Base-by-base conservation (phyloP, 2,797 vertebrate species). In the Paedocypris micromegethes region DNA sequence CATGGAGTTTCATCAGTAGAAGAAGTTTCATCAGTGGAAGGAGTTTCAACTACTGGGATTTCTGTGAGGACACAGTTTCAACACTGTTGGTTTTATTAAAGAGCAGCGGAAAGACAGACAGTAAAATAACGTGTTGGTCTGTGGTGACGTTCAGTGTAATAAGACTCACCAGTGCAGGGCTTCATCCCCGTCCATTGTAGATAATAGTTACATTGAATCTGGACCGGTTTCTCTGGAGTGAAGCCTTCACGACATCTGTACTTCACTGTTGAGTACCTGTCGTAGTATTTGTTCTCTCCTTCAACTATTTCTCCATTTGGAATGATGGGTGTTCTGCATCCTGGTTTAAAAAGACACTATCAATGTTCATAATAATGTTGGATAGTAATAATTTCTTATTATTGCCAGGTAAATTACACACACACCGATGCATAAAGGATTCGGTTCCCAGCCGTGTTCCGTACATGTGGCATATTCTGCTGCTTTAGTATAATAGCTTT, bases 381-480 rank as follows among this genome's bases (percentile, higher is more conserved):
- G 5, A n/a, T 64, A 5, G 0, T 58, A 5, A 47, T 8, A 40
- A 45, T 9, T 42, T 42, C 5, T 56, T 7, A 43, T 5, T 1
- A 9, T 41, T 63, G 47, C 23, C 23, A 9, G 46, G n/a, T 53
- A 1, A 50, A 9, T 38, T 47, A 40, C 45, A 57, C 23, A 37
- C 68, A 53, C 48, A 81, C 78, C 23, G 56, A 5, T 23, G 64
- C 80, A 82, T 3, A 72, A 64, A 9, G 52, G 50, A 1, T 64
- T 38, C 52, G 84, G 85, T 1, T 0, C 37, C 85, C 84, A 88
- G 0, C 84, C 86, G 0, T 42, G 3, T 75, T 45, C 65, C 70
- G 74, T 82, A 70, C 88, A 89, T 5, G 2, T 78, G 23, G 79
- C 76, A 0, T 0, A 0, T 0, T 0, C 0, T n/a, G 0, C 1